Percentiles rank a stretch among this genome's conserved stretches.
Conservation (phyloP, 2,113 vertebrate genomes). For the Nycticebus coucang region DNA sequence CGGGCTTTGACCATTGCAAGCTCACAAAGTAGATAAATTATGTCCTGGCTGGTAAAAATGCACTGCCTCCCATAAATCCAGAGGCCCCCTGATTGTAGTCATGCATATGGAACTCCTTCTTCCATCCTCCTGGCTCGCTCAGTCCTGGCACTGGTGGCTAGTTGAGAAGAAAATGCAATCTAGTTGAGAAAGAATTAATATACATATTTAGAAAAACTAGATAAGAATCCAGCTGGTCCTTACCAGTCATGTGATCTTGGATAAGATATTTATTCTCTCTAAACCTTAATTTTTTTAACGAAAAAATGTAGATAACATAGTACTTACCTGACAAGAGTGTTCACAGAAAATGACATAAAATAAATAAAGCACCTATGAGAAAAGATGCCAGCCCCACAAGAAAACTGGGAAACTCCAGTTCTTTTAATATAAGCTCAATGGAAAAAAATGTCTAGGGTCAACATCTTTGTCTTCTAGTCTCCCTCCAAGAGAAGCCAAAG, state of each 20-base stretch:
- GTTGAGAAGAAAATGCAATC: slow-evolving; percentile 5
- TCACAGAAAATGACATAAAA: not conserved
- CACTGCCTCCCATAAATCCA: slow-evolving; percentile 40
- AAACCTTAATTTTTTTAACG: not conserved
- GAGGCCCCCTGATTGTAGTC: not conserved
- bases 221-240: not conserved
- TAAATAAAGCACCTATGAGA: not conserved
- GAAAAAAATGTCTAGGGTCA: not conserved
- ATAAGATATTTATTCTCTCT: not conserved
- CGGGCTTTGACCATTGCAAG: slow-evolving; percentile 29
- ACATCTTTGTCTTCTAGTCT: not conserved
- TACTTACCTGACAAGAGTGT: not conserved
- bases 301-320: not conserved
- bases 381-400: not conserved
- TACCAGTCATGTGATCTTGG: not conserved
- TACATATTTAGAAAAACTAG: not conserved
- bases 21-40: slow-evolving; percentile 52
- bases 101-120: accelerated
- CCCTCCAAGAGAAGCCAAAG: not conserved
- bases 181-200: not conserved
- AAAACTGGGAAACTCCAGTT: not conserved
- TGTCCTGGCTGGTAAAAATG: slow-evolving; percentile 15
- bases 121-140: not conserved
- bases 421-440: slow-evolving; percentile 18
- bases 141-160: not conserved